These are phyloP conservation scores for rat (Rattus norvegicus) DNA, from an alignment of 2,113 vertebrate species.

Conservation along the genomic window DNA sequence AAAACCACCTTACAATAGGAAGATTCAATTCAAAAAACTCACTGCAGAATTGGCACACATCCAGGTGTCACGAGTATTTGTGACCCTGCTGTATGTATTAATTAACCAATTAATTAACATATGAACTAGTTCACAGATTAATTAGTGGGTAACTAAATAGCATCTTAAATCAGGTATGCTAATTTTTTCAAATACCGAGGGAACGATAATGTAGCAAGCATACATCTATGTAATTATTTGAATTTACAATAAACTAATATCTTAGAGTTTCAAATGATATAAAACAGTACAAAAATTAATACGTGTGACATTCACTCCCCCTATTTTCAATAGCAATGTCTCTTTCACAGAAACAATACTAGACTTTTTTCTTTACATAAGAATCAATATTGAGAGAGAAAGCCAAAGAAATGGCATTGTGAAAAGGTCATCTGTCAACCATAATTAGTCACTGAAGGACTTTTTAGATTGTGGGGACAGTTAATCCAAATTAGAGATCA, in stretches of 20 bases:
- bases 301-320: background rate
- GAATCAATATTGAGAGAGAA: background rate
- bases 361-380: background rate
- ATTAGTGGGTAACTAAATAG: background rate
- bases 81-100: background rate
- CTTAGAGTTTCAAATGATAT: constrained; percentile 4
- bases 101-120: background rate
- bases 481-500: background rate
- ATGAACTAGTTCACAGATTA: background rate
- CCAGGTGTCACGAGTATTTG: background rate
- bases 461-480: background rate
- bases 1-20: background rate
- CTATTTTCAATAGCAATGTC: background rate
- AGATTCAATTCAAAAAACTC: background rate
- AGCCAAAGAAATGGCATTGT: background rate
- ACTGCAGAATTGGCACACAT: background rate
- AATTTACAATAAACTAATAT: constrained; percentile 14
- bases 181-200: background rate
- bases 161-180: background rate
- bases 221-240: background rate
- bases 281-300: background rate
- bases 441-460: background rate
- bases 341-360: background rate
- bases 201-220: background rate
- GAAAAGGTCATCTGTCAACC: background rate